Evolutionary conservation across 2,113 vertebrate genomes (phyloP).

Genomic region (Acrocephalus kingi): DNA sequence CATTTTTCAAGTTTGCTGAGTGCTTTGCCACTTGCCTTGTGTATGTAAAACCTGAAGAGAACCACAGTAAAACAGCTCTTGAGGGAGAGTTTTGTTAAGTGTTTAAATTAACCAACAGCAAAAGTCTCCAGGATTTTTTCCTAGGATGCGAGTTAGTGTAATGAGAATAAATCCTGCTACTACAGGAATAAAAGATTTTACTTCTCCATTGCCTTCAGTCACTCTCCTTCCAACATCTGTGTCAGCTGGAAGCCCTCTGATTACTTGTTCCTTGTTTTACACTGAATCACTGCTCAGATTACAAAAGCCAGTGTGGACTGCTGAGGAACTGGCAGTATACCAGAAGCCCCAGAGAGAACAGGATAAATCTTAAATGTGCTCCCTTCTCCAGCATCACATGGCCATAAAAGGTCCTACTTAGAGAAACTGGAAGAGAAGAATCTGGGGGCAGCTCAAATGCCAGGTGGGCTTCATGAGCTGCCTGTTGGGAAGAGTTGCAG

Average conservation of each 20-base stretch:
- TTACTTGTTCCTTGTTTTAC: not conserved
- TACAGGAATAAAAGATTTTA: not conserved
- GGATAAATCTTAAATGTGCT: not conserved
- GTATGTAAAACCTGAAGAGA: not conserved
- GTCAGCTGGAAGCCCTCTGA: not conserved
- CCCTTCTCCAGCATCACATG: not conserved
- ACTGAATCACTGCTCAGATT: not conserved
- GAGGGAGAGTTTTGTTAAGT: not conserved
- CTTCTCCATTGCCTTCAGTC: not conserved
- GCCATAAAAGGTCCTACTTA: not conserved
- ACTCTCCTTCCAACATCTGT: not conserved
- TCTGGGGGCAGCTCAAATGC: not conserved
- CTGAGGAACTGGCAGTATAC: constrained; percentile 5
- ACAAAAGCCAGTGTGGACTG: not conserved
- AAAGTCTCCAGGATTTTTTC: not conserved
- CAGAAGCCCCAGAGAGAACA: not conserved
- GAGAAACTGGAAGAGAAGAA: not conserved
- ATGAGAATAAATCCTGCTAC: not conserved
- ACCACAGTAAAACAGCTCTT: not conserved
- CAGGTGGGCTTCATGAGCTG: not conserved
- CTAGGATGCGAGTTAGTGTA: not conserved
- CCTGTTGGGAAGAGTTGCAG: not conserved
- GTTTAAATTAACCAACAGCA: not conserved
- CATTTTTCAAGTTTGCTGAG: not conserved
- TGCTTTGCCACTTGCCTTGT: not conserved